These are phyloP conservation scores for Cyprinodon diabolis DNA, from an alignment of 2,797 vertebrate species.

Conservation along the genomic window DNA sequence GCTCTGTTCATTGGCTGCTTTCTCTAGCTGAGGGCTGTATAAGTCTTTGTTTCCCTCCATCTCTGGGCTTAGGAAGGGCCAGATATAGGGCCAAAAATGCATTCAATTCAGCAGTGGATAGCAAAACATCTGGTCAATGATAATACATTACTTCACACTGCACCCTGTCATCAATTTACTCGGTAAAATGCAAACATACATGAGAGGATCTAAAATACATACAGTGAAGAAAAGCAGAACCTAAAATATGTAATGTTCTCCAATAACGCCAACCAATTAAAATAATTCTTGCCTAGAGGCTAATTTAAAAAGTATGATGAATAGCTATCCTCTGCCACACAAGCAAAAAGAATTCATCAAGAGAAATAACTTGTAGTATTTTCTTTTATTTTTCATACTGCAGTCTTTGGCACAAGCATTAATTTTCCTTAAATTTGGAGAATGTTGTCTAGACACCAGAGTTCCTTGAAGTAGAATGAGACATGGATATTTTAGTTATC, in stretches of 20 bases:
- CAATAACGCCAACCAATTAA: not conserved
- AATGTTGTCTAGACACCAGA: too few relatives aligned
- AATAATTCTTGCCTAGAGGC: not conserved
- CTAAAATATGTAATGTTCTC: not conserved
- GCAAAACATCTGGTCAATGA: slow-evolving; percentile 43
- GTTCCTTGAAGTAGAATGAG: too few relatives aligned
- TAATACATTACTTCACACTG: slow-evolving; percentile 25
- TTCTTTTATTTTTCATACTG: too few relatives aligned
- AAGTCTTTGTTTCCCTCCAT: slow-evolving; percentile 40
- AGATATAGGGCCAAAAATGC: slow-evolving; percentile 63
- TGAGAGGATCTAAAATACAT: slow-evolving; percentile 17
- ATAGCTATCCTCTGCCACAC: not conserved
- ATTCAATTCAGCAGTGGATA: slow-evolving; percentile 52
- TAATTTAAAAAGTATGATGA: slow-evolving; percentile 14
- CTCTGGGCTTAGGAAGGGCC: slow-evolving; percentile 43
- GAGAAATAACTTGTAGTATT: not conserved
- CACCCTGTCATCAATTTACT: slow-evolving; percentile 36
- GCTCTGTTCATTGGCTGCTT: slow-evolving; percentile 70
- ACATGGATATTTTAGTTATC: too few relatives aligned
- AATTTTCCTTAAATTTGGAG: too few relatives aligned
- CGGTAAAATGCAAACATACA: slow-evolving; percentile 28
- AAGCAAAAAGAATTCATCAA: not conserved
- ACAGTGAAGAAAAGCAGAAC: not conserved
- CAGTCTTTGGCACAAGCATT: too few relatives aligned
- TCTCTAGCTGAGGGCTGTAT: slow-evolving; percentile 58